Evolutionary conservation across 2,888 invertebrate species (phyloP), one percentile per base, ranked within the genome.

Genomic region (Synanthedon andrenaeformis): DNA sequence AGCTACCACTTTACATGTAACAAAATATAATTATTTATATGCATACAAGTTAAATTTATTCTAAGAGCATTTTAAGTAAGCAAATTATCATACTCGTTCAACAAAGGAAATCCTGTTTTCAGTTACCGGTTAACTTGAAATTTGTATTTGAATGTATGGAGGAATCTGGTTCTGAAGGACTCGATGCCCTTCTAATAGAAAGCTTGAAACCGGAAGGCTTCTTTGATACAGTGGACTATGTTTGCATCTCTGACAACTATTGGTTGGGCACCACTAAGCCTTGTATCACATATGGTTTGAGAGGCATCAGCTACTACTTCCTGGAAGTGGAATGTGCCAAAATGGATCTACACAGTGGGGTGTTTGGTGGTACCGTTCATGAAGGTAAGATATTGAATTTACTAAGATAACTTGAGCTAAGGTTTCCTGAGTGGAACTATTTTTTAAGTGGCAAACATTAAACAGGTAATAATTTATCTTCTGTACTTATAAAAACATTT

Each of bases 81-180:
- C 8, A 35, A 35, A 35, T 35, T 35, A 35, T 2, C 35, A 1
- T 35, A 10, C 5, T 35, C 2, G 2, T 35, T 35, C 35, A 35
- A 35, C 35, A 35, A 35, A 10, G 35, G 8, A 35, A 35, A 35
- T 35, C 35, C 35, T 35, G 8, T 54, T 72, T 85, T 55, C 72
- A 90, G 74, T 70, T 94, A 52, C 94, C 94, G 1, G 91, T 94
- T 1, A 94, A 94, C 72, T 69, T 94, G 5, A 94, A 94, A 90
- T 98, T 99, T 79, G 91, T 96, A 12, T 94, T 99, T 74, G 99
- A 99, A 89, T 97, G 97, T 54, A 99, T 99, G 99, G 99, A 99
- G 81, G 99, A 99, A 78, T 94, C 94, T 57, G 98, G 98, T 5
- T 98, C 98, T 56, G 94, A 95, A 73, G 99, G 99, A n/a, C 87